These are phyloP conservation scores for Dolomedes plantarius DNA, from an alignment of 2,888 invertebrate genomes.

Conservation along the genomic window DNA sequence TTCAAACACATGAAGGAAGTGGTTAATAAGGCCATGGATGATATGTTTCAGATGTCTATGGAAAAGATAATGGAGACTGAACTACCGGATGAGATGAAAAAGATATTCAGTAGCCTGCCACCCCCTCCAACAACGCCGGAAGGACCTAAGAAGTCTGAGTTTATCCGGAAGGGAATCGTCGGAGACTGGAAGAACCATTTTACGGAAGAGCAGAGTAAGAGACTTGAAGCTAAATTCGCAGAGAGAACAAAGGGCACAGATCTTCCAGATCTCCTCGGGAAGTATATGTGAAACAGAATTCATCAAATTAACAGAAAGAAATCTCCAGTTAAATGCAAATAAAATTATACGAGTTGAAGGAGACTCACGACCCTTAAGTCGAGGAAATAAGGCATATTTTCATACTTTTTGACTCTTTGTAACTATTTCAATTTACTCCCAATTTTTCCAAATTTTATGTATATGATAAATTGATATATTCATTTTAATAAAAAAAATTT, in stretches of 20 bases:
- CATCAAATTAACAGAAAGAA: too few species aligned
- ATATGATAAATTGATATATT: too few species aligned
- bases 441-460: too few species aligned
- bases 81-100: constrained; percentile 18
- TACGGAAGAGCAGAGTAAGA: constrained; percentile 74
- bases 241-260: constrained; percentile 60
- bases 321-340: too few species aligned
- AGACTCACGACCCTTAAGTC: too few species aligned
- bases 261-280: constrained; percentile 30
- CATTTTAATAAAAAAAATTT: too few species aligned
- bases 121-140: background rate
- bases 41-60: constrained; percentile 8
- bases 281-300: constrained; percentile 28
- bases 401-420: too few species aligned
- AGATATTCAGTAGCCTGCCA: background rate
- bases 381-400: too few species aligned
- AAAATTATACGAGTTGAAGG: too few species aligned
- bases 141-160: background rate
- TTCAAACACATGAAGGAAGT: constrained; percentile 58
- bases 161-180: constrained; percentile 74
- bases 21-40: constrained; percentile 14
- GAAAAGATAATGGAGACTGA: constrained; percentile 15
- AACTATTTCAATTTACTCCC: too few species aligned
- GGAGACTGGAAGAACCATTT: constrained; percentile 78
- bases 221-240: constrained; percentile 49